phyloP scores from a whole-genome alignment of 2,113 vertebrate genomes.

The Gorsachius goisagi region DNA sequence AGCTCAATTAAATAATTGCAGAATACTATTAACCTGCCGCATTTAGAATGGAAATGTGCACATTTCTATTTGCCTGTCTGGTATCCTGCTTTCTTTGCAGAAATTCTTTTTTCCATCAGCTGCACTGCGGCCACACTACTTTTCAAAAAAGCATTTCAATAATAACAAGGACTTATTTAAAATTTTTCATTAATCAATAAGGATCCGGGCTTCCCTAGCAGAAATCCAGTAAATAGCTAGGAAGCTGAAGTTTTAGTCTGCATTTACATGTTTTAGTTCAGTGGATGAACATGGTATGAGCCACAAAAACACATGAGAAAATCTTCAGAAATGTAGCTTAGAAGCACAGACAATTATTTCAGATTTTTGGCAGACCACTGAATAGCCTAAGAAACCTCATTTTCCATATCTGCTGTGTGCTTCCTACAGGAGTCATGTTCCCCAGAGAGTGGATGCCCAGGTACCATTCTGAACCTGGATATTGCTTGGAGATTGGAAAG shows the following conservation, averaged over 20 bases:
- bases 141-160: neutral
- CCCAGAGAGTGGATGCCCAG: neutral
- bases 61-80: neutral
- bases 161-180: neutral
- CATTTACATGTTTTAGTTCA: neutral
- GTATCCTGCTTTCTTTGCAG: neutral
- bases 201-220: neutral
- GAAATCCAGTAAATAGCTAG: neutral
- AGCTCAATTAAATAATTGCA: neutral
- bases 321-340: neutral
- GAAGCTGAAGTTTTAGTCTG: neutral
- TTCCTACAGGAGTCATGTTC: neutral
- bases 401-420: neutral
- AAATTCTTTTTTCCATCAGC: neutral
- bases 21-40: neutral
- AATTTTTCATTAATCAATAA: neutral
- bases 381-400: neutral
- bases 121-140: neutral
- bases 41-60: neutral
- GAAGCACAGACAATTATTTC: neutral
- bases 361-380: neutral
- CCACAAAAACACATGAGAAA: neutral
- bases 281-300: neutral
- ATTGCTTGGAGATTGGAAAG: neutral
- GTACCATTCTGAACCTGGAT: rapidly evolving